A percentile compares a stretch with the other conserved stretches of the same genome.
Evolutionary conservation across 2,797 vertebrate species (phyloP).

Genomic region (Danio albolineatus): DNA sequence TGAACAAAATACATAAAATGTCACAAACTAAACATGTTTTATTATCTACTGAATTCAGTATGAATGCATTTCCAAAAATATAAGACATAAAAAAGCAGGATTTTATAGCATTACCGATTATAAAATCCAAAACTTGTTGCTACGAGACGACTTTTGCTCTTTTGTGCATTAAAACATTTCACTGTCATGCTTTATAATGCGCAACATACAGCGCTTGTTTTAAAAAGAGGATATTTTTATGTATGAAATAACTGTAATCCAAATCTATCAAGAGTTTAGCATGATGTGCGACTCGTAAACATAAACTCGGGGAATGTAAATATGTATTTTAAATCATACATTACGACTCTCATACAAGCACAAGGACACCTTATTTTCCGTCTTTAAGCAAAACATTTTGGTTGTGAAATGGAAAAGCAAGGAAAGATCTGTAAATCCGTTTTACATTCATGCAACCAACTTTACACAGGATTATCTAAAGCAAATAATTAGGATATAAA

Average conservation of each 20-base stretch:
- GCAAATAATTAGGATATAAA: slow-evolving; percentile 9
- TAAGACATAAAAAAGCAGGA: background rate
- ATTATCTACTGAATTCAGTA: background rate
- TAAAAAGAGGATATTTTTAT: background rate
- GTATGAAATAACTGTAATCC: background rate
- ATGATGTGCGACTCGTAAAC: background rate
- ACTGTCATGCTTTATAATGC: background rate
- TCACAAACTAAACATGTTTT: background rate
- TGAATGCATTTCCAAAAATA: background rate
- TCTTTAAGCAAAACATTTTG: background rate
- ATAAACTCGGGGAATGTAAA: background rate
- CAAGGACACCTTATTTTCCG: background rate
- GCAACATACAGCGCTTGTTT: background rate
- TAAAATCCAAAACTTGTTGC: background rate
- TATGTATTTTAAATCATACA: background rate
- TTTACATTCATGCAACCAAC: slow-evolving; percentile 30
- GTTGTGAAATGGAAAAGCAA: background rate
- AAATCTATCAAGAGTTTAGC: background rate
- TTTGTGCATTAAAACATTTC: background rate
- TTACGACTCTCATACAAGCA: background rate
- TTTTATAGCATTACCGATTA: background rate
- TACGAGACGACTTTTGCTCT: background rate
- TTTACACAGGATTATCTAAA: background rate
- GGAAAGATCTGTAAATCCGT: background rate
- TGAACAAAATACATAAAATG: background rate